These are phyloP conservation scores for Hirundo rustica DNA, from an alignment of 2,797 vertebrate species.

Conservation along the genomic window DNA sequence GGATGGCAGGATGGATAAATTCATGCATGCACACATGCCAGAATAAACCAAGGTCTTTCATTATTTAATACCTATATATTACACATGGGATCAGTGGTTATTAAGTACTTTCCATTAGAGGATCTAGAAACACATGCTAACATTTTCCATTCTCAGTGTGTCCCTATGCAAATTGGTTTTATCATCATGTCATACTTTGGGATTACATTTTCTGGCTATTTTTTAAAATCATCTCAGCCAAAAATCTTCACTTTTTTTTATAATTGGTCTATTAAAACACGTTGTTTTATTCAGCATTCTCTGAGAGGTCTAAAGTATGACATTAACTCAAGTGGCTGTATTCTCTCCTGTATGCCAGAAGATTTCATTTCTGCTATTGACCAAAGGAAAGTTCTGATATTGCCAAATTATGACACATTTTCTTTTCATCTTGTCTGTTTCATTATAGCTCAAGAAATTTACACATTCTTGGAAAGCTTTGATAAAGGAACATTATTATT, in stretches of 20 bases:
- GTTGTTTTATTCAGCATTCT: neutral
- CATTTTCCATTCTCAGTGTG: neutral
- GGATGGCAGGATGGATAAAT: neutral
- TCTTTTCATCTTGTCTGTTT: neutral
- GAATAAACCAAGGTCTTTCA: neutral
- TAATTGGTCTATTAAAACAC: neutral
- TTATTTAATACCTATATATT: constrained; percentile 17
- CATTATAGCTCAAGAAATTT: neutral
- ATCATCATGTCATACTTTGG: neutral
- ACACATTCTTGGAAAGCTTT: neutral
- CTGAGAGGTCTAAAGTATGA: neutral
- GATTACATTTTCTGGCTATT: neutral
- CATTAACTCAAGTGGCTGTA: neutral
- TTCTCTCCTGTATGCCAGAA: neutral
- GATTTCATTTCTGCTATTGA: neutral
- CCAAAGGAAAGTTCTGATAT: neutral
- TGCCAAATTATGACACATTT: neutral
- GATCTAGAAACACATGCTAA: neutral
- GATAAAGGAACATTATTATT: neutral
- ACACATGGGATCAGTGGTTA: constrained; percentile 9
- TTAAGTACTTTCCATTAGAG: constrained; percentile 23
- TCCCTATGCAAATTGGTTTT: neutral
- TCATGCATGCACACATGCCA: neutral
- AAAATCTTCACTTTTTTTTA: neutral
- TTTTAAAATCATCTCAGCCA: neutral